Base-by-base conservation (phyloP, 2,797 vertebrate species). In the Sebastes matsubarae region DNA sequence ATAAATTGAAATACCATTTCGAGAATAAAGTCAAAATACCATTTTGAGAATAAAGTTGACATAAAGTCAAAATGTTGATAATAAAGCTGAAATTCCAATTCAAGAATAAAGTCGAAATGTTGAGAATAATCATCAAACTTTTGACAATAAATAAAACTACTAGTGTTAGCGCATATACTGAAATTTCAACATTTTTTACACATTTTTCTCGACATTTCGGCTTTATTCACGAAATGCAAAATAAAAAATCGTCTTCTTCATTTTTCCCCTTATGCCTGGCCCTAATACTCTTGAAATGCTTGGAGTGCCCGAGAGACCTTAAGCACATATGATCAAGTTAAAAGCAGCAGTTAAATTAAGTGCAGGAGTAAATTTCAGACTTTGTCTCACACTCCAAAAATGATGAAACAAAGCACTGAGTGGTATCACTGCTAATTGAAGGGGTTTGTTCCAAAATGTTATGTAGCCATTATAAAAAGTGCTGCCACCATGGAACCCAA, bases 361-460 rank as follows among this genome's bases (percentile, higher is more conserved):
- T 13, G 18, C 38, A 46, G 29, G 18, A 63, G 38, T 14, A 74
- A 55, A 67, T 30, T 38, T 71, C 36, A 42, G 16, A 60, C n/a
- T 60, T 54, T 79, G 32, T 67, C 24, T 75, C 36, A 32, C 12
- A 61, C 22, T 14, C 60, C 20, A 58, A 83, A 75, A 29, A 52
- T 27, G 3, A 81, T 85, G 25, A 63, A 73, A 81, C 4, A 75
- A 52, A 61, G 22, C 16, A 63, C 14, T 30, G 59, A 77, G 55
- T 50, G 34, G 38, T 72, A 30, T 59, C 52, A 0, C 4, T 25
- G 30, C 42, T 87, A 84, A 89, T 72, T 82, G 78, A 86, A 74
- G 24, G 58, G 6, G 66, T 82, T 79, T 34, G 34, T 68, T 64
- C 18, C 14, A 55, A 76, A 69, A 73, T 57, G 55, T 63, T 14